Evolutionary conservation across 1,140 invertebrate species (phyloP), one percentile per base, ranked within the genome.

Genomic region (Colletes gigas): DNA sequence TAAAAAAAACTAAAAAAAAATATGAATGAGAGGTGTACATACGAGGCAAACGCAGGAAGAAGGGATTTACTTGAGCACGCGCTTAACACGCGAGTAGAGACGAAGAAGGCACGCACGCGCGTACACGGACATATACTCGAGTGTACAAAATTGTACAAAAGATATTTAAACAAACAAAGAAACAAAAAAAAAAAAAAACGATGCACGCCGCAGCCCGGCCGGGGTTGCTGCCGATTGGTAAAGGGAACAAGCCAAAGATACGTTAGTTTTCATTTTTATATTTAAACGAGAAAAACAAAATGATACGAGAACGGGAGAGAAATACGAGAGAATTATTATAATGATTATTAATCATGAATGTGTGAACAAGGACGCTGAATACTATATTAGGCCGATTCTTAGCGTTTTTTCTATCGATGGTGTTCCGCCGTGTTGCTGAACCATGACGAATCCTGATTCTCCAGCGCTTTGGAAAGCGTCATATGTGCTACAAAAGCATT

Each of bases 211-310:
- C 89, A 91, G 89, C 88, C 78, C 59, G 78, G 50, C 63, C 67
- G 59, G 77, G 68, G 90, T 89, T 92, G 89, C 89, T 84, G 91
- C 87, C 86, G 91, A 92, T 92, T 93, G 93, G 92, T 94, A 92
- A 93, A 93, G 93, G 93, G 93, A 93, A 93, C 92, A 94, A 93
- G 93, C 93, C 93, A 94, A 94, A 93, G 93, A 94, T 93, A 93
- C 85, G 90, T 94, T 93, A 93, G 92, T 93, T 93, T 94, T 93
- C 93, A 93, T 93, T 93, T 93, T 93, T 92, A 93, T 94, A 93
- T 94, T 93, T 92, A 92, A 78, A 78, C 85, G 91, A 88, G 86
- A 91, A 88, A 86, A 73, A 82, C 78, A 82, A 88, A 83, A 84
- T 60, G 81, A 86, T 69, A 84, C 76, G 81, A 85, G 84, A 30